phyloP scores from a whole-genome alignment of 1,140 invertebrate genomes.

The Drosophila ambigua region DNA sequence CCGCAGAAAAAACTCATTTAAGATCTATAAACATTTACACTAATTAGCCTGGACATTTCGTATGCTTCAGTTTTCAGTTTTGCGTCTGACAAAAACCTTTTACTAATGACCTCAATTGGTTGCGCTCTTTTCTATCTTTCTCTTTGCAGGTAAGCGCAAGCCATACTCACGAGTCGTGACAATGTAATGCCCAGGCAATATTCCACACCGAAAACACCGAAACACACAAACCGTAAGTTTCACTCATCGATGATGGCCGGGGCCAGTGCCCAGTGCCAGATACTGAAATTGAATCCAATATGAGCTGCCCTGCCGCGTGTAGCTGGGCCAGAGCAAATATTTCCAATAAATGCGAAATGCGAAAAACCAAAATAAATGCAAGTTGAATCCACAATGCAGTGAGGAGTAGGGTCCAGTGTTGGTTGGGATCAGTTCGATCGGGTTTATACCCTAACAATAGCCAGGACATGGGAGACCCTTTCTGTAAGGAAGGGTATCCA shows the following conservation, averaged over 20 bases:
- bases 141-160: slow-evolving; percentile 71
- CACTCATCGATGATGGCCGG: slow-evolving; percentile 53
- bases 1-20: slow-evolving; percentile 30
- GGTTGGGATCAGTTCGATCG: slow-evolving; percentile 6
- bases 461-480: too few relatives aligned
- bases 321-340: slow-evolving; percentile 43
- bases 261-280: slow-evolving; percentile 6
- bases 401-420: neutral
- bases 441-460: slow-evolving; percentile 13
- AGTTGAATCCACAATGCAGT: slow-evolving; percentile 47
- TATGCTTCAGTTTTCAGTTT: slow-evolving; percentile 14
- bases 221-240: slow-evolving; percentile 62
- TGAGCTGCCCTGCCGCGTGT: neutral
- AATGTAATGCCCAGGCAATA: slow-evolving; percentile 57
- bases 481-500: slow-evolving; percentile 5
- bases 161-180: slow-evolving; percentile 56
- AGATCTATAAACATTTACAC: slow-evolving; percentile 48
- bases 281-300: slow-evolving; percentile 49
- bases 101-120: slow-evolving; percentile 75
- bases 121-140: slow-evolving; percentile 49
- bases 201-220: slow-evolving; percentile 16
- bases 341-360: slow-evolving; percentile 67
- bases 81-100: slow-evolving; percentile 44
- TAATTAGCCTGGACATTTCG: slow-evolving; percentile 43
- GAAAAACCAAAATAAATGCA: slow-evolving; percentile 39